These are phyloP conservation scores for Acipenser transmontanus DNA, from an alignment of 2,797 vertebrate species.

Conservation along the genomic window DNA sequence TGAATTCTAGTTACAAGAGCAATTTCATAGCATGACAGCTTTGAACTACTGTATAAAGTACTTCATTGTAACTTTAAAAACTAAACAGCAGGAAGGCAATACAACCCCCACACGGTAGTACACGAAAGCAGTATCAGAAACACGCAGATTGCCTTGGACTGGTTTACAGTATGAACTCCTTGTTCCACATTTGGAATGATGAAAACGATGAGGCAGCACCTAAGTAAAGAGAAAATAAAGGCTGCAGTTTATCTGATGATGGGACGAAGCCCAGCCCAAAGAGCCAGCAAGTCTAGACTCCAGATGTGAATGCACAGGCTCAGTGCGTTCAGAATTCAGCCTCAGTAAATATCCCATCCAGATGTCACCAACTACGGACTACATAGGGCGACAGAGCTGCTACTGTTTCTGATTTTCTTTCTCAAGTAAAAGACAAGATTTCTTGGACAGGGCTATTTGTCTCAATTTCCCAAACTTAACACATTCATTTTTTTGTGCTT, in stretches of 20 bases:
- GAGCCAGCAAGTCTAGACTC: conserved; percentile 77
- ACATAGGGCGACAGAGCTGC: conserved; percentile 50
- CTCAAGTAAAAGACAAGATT: too few species aligned
- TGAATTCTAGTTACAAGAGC: too few species aligned
- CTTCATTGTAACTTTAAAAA: not conserved
- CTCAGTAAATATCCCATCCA: conserved; percentile 62
- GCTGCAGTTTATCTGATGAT: conserved; percentile 28
- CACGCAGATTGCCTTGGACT: not conserved
- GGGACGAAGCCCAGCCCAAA: conserved; percentile 40
- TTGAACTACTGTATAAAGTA: not conserved
- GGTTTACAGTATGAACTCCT: not conserved
- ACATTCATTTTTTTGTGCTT: too few species aligned
- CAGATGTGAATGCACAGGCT: conserved; percentile 65
- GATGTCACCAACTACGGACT: conserved; percentile 67
- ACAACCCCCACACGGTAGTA: not conserved
- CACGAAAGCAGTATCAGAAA: not conserved
- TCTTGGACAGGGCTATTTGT: too few species aligned
- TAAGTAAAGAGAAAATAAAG: conserved; percentile 38
- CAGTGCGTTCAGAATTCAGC: conserved; percentile 41
- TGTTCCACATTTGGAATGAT: conserved; percentile 13
- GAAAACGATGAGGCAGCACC: conserved; percentile 30
- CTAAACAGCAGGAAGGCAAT: not conserved
- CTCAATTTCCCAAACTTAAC: too few species aligned
- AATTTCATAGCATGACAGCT: not conserved
- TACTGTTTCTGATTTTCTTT: conserved; percentile 24